Evolutionary conservation across 2,113 vertebrate genomes (phyloP).

Genomic region (Nipponia nippon): DNA sequence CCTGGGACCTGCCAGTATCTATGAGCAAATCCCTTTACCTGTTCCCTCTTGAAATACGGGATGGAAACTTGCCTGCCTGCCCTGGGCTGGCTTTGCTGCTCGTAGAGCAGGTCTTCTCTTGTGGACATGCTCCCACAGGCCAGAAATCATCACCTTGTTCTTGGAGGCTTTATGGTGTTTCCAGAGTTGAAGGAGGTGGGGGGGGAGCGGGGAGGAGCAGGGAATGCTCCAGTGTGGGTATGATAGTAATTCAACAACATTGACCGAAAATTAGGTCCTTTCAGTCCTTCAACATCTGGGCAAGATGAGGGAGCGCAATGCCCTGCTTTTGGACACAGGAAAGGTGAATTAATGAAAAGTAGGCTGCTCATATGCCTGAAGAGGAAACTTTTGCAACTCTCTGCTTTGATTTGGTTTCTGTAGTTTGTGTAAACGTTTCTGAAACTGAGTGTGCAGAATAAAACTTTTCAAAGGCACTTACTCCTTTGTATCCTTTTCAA

Average conservation of each 20-base stretch:
- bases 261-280: rapidly evolving
- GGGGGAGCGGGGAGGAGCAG: not conserved
- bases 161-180: not conserved
- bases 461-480: not conserved
- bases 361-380: not conserved
- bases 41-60: not conserved
- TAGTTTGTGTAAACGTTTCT: not conserved
- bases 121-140: not conserved
- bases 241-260: not conserved
- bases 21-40: not conserved
- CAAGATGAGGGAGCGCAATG: not conserved
- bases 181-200: not conserved
- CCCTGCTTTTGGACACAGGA: not conserved
- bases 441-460: not conserved
- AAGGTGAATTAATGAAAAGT: not conserved
- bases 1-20: not conserved
- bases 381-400: not conserved
- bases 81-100: not conserved
- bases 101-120: not conserved
- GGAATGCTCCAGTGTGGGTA: not conserved
- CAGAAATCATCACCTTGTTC: not conserved
- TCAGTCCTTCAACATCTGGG: not conserved
- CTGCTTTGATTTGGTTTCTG: not conserved
- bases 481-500: not conserved
- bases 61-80: not conserved